phyloP scores from a whole-genome alignment of 2,113 vertebrate species.

The Cebidichthys violaceus region DNA sequence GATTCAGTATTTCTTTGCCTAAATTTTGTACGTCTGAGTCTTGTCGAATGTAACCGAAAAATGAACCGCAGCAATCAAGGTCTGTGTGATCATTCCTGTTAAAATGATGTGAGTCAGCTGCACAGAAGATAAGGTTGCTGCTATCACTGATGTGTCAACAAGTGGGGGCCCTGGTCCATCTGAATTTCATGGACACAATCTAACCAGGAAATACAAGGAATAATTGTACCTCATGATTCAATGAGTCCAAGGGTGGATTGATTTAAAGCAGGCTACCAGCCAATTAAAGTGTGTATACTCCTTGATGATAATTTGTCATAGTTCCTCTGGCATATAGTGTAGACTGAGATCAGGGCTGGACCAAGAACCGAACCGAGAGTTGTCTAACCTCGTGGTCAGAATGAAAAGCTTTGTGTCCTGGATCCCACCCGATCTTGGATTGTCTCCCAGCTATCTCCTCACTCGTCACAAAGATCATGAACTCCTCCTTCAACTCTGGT shows the following conservation, averaged over 20 bases:
- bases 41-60: background rate
- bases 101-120: constrained; percentile 14
- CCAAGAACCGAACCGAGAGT: background rate
- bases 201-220: constrained; percentile 29
- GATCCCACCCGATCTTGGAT: too few species aligned
- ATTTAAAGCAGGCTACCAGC: background rate
- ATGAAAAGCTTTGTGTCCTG: background rate
- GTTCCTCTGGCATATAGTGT: too few species aligned
- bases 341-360: too few species aligned
- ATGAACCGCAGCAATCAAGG: background rate
- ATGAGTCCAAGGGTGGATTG: background rate
- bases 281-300: background rate
- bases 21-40: background rate
- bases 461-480: background rate
- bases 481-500: background rate
- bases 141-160: constrained; percentile 1
- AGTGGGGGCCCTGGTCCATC: constrained; percentile 14
- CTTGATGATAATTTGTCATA: background rate
- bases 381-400: background rate
- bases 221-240: background rate
- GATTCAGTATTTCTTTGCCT: background rate
- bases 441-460: too few species aligned
- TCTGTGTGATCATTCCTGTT: constrained; percentile 3
- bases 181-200: background rate
- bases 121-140: constrained; percentile 4